Percentiles rank a stretch among this genome's conserved stretches.
Evolutionary conservation across 2,888 invertebrate genomes (phyloP).

Genomic region (Lepidochitona cinerea): DNA sequence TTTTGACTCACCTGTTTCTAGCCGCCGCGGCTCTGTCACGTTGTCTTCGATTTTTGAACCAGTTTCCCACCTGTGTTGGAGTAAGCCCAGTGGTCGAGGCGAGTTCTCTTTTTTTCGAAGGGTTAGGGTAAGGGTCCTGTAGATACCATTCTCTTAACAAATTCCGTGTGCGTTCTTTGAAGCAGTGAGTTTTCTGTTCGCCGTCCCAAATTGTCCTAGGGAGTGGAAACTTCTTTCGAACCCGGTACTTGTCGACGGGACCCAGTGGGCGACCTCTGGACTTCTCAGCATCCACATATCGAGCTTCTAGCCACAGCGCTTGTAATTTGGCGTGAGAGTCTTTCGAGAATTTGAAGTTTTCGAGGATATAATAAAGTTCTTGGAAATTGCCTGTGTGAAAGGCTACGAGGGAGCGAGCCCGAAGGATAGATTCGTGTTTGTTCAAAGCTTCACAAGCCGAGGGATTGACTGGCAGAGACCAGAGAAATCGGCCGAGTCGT

Average conservation of each 20-base stretch:
- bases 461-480: slow-evolving; percentile 89
- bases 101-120: slow-evolving; percentile 91
- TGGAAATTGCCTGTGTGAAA: slow-evolving; percentile 92
- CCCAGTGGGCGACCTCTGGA: slow-evolving; percentile 90
- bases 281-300: slow-evolving; percentile 94
- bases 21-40: slow-evolving; percentile 92
- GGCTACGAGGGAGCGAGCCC: slow-evolving; percentile 89
- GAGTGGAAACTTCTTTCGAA: slow-evolving; percentile 92
- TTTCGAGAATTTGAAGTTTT: slow-evolving; percentile 91
- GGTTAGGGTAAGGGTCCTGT: slow-evolving; percentile 87
- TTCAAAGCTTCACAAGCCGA: slow-evolving; percentile 84
- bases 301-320: slow-evolving; percentile 95
- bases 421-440: slow-evolving; percentile 88
- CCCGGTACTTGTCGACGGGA: slow-evolving; percentile 93
- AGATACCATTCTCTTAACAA: slow-evolving; percentile 95
- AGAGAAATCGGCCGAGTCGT: slow-evolving; percentile 85
- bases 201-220: slow-evolving; percentile 96
- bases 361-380: slow-evolving; percentile 90
- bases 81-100: slow-evolving; percentile 92
- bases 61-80: slow-evolving; percentile 93
- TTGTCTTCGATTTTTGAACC: slow-evolving; percentile 92
- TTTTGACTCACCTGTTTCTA: slow-evolving; percentile 95
- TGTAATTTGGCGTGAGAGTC: slow-evolving; percentile 88
- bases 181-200: slow-evolving; percentile 96
- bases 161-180: slow-evolving; percentile 93